A percentile compares a stretch with the other conserved stretches of the same genome.
These are phyloP conservation scores for Anoplolepis gracilipes DNA, from an alignment of 1,140 invertebrate genomes.

Conservation along the genomic window DNA sequence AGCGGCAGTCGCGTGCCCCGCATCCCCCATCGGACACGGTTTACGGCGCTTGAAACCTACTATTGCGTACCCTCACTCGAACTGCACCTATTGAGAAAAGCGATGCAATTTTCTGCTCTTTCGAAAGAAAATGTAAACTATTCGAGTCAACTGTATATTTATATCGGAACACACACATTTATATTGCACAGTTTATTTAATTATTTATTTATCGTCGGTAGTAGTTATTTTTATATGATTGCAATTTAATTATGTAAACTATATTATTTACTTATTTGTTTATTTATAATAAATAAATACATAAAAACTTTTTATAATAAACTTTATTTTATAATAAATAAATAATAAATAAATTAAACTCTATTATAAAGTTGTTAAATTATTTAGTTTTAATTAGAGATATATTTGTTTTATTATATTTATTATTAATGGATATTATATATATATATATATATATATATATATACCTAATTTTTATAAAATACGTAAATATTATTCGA, in stretches of 20 bases:
- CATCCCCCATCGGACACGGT: constrained; percentile 67
- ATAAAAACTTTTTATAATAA: too few relatives aligned
- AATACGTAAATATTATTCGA: background rate
- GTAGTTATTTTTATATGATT: background rate
- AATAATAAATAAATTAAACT: too few relatives aligned
- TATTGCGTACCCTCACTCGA: constrained; percentile 2
- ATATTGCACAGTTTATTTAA: too few relatives aligned
- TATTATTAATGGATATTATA: background rate
- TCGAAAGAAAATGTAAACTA: background rate
- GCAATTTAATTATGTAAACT: background rate
- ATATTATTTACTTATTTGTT: too few relatives aligned
- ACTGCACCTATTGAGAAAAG: background rate
- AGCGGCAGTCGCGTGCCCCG: constrained; percentile 79
- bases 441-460: background rate
- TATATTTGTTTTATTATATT: background rate
- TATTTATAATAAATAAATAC: too few relatives aligned
- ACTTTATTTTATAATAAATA: too few relatives aligned
- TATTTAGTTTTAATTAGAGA: background rate
- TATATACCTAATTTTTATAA: background rate
- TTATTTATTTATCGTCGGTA: background rate
- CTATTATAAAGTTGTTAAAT: too few relatives aligned
- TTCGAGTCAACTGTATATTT: background rate
- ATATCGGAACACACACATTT: too few relatives aligned
- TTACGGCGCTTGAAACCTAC: constrained; percentile 46
- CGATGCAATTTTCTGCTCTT: background rate